Base-by-base conservation (phyloP, 2,888 invertebrate genomes). In the Leuctra nigra region DNA sequence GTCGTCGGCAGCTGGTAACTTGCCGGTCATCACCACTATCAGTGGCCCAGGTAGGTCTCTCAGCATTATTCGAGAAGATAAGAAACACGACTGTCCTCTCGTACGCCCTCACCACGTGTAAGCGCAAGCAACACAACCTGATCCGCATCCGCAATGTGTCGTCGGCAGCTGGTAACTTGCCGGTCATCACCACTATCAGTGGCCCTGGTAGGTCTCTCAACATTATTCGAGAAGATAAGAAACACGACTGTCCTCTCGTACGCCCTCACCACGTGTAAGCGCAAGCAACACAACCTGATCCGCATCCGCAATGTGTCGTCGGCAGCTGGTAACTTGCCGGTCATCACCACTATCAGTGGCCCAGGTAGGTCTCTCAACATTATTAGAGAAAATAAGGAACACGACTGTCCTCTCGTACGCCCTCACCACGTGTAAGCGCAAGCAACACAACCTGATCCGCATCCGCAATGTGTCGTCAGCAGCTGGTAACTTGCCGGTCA, bases 141-240 rank as follows among this genome's bases (percentile, higher is more conserved):
- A 65, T 66, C 20, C 61, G 65, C 36, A 65, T 66, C 20, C 59
- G 64, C 22, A 64, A 66, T 57, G 54, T 58, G 18, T 46, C 60
- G 9, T 46, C 63, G 13, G 60, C 63, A n/a, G 24, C 50, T 9
- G n/a, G n/a, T n/a, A n/a, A n/a, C n/a, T n/a, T n/a, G n/a, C 57
- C 61, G 4, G 58, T 61, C 11, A 61, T 61, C 29, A 61, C 62
- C 25, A 60, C 63, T 2, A 61, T 64, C 16, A 63, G 61, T 41
- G 64, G 63, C 1, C 64, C 66, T 0, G 66, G 64, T 25, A 66
- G 66, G n/a, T n/a, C n/a, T n/a, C n/a, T n/a, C n/a, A n/a, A n/a
- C n/a, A n/a, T n/a, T n/a, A n/a, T n/a, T n/a, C n/a, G n/a, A n/a
- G n/a, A n/a, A n/a, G n/a, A n/a, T n/a, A n/a, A n/a, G n/a, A n/a